Base-by-base conservation (phyloP, 2,797 vertebrate genomes). In the Bufotes viridis region DNA sequence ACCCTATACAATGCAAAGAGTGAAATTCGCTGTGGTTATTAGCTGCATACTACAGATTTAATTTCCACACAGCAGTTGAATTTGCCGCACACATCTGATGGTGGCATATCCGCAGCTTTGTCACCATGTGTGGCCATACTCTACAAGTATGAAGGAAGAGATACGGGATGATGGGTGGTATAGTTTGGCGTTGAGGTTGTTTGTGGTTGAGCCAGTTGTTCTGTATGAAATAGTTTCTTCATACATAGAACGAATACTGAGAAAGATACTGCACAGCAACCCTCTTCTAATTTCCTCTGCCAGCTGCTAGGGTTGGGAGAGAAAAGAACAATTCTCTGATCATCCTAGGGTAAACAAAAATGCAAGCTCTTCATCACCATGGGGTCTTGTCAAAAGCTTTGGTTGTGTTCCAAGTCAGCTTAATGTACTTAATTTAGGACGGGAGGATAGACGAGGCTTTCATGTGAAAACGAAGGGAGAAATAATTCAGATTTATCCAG, bases 341-440 rank as follows among this genome's bases (percentile, higher is more conserved):
- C 79, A 75, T 81, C 86, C 53, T 61, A 76, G 86, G 20, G 79
- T 82, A 87, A 87, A 87, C 69, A 87, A 61, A 76, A 81, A 82
- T 29, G 58, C 79, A 82, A 75, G 53, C 79, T 70, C 65, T 82
- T 82, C 29, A 80, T 74, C 79, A 75, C 79, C 79, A 87, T 75
- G 79, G 69, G 79, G 79, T 75, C 86, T 87, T 82, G 69, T 63
- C 70, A 75, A 55, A 75, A 82, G 79, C 42, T 82, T 82, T 87
- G 79, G 86, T 87, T 76, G 24, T 65, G 57, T 82, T 87, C 86
- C 86, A 87, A 76, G 79, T 13, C 86, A 87, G 86, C 79, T 82
- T 87, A 87, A 82, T 87, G 79, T 75, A 82, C 82, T 87, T 82
- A 82, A 87, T 60, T 63, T 82, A 87, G 85, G 51, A n/a, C 55